phyloP scores from a whole-genome alignment of 92 coral and sea anemone genomes.

The Epizoanthus ramosus region DNA sequence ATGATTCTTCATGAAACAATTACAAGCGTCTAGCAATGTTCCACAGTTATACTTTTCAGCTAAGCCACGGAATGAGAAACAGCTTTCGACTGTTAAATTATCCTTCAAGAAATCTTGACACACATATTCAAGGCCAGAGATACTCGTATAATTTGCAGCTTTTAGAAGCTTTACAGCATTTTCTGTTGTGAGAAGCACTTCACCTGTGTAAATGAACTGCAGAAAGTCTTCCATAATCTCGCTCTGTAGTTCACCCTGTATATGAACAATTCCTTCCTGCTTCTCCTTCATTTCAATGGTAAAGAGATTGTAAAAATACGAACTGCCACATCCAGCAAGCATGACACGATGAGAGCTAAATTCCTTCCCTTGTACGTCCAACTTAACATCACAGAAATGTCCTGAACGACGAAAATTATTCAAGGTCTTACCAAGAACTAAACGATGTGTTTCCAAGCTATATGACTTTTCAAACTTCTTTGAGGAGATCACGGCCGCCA shows the following conservation, averaged over 20 bases:
- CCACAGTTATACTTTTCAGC: neutral
- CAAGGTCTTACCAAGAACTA: neutral
- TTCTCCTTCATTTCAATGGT: slow-evolving; percentile 3
- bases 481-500: too few relatives aligned
- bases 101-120: slow-evolving; percentile 9
- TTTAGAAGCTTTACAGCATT: neutral
- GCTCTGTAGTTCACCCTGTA: neutral
- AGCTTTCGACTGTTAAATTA: neutral
- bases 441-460: too few relatives aligned
- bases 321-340: slow-evolving; percentile 1
- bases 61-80: neutral
- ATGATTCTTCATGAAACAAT: neutral
- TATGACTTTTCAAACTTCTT: too few relatives aligned
- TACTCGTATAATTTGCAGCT: neutral
- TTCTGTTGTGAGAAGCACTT: neutral
- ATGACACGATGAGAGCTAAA: neutral
- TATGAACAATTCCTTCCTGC: neutral
- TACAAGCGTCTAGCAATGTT: neutral
- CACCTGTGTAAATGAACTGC: neutral
- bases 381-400: neutral
- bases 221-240: neutral
- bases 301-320: neutral
- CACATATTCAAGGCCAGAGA: neutral
- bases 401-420: neutral
- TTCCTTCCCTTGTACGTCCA: neutral